phyloP scores from a whole-genome alignment of 2,113 vertebrate genomes.

The Hypocryptadius cinnamomeus region DNA sequence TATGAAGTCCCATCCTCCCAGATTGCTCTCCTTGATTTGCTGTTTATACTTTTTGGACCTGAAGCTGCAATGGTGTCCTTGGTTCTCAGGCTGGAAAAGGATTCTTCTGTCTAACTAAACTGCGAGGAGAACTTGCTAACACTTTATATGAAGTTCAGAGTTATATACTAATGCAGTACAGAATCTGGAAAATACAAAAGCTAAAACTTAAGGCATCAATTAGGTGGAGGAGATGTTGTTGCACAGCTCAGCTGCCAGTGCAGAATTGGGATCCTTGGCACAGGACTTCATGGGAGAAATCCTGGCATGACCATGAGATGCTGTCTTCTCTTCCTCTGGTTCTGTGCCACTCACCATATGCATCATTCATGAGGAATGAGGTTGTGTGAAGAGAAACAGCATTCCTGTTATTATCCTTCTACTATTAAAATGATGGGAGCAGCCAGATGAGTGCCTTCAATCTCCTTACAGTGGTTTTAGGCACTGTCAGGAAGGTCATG shows the following conservation, averaged over 20 bases:
- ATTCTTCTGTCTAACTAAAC: background rate
- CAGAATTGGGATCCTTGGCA: background rate
- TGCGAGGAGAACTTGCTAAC: background rate
- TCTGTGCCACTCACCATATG: background rate
- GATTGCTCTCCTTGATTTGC: background rate
- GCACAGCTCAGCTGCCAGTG: background rate
- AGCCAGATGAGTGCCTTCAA: background rate
- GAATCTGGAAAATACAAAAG: background rate
- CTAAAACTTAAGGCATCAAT: background rate
- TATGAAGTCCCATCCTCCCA: background rate
- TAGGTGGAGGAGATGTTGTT: background rate
- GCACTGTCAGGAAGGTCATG: background rate
- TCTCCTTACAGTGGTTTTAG: background rate
- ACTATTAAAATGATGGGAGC: background rate
- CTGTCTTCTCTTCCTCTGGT: background rate
- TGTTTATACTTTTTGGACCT: background rate
- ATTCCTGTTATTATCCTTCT: background rate
- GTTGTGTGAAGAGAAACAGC: background rate
- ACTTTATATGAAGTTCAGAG: background rate
- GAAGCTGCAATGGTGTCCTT: background rate
- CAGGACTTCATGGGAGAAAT: background rate
- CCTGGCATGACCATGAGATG: background rate
- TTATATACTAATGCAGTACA: background rate
- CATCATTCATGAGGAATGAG: background rate
- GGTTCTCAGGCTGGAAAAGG: background rate